Evolutionary conservation across 1,140 invertebrate genomes (phyloP).

Genomic region (Pseudomyrmex cubaensis): DNA sequence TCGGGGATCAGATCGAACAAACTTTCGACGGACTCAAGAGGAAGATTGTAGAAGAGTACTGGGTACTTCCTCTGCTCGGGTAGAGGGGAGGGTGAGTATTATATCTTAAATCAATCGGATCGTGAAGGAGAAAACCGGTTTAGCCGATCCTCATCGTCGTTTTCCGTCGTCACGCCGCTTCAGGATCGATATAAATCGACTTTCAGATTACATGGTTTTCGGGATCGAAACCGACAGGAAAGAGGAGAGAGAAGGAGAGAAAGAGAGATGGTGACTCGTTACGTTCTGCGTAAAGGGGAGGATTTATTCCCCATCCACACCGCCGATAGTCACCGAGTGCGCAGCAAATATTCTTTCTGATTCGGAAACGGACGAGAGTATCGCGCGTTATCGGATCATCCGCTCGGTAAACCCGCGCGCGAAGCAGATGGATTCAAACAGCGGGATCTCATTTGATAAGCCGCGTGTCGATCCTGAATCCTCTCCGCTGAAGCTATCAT

Average conservation of each 20-base stretch:
- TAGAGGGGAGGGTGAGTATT: not conserved
- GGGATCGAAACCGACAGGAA: slow-evolving; percentile 15
- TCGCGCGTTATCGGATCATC: slow-evolving; percentile 11
- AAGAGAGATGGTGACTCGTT: slow-evolving; percentile 26
- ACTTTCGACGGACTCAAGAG: slow-evolving; percentile 39
- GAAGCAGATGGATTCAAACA: slow-evolving; percentile 11
- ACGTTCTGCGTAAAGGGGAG: not conserved
- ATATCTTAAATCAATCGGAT: slow-evolving; percentile 56
- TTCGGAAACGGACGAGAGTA: slow-evolving; percentile 30
- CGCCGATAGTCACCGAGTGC: not conserved
- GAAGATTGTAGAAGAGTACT: slow-evolving; percentile 24
- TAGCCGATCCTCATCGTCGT: slow-evolving; percentile 50
- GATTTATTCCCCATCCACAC: slow-evolving; percentile 40
- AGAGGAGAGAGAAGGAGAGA: too few relatives aligned
- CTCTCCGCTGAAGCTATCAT: slow-evolving; percentile 8
- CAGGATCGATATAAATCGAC: slow-evolving; percentile 77
- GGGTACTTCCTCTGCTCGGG: not conserved
- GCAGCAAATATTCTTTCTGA: slow-evolving; percentile 38
- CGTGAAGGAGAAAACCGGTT: slow-evolving; percentile 41
- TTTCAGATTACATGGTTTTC: slow-evolving; percentile 71
- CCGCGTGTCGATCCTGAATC: not conserved
- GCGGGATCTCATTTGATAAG: slow-evolving; percentile 20
- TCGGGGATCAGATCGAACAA: slow-evolving; percentile 59
- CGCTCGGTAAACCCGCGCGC: slow-evolving; percentile 52
- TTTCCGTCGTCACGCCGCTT: slow-evolving; percentile 19